Evolutionary conservation across 2,888 invertebrate genomes (phyloP), one percentile per base, ranked within the genome.

Genomic region (Hydropsyche betteni): DNA sequence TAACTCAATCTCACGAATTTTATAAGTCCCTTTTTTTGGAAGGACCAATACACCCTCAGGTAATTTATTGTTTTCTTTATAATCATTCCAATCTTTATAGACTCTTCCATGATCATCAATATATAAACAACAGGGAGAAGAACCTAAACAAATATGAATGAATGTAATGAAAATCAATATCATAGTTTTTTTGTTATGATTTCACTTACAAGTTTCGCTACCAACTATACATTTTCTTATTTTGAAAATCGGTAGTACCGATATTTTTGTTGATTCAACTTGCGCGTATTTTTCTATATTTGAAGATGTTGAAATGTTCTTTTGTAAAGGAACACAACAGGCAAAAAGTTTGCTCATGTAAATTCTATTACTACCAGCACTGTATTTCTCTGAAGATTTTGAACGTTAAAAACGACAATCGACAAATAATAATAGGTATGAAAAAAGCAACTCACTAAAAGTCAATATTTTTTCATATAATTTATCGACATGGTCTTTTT

Each of bases 21-120:
- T 81, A 77, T 88, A 88, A 80, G 85, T 85, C 61, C 90, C 90
- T 82, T 87, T 83, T 80, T 86, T 83, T 2, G 90, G 90, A 36
- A 88, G 85, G 80, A 88, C 84, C 76, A 89, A 85, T 16, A 87
- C 86, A 83, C 89, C 88, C 82, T 88, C 84, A 2, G 87, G 85
- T 34, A 88, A 82, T 68, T 88, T 89, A 81, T 90, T 90, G 64
- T 86, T 82, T 12, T 81, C 81, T 74, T 89, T 81, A 82, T 88
- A 90, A 0, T 86, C 84, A 12, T 84, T 80, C 90, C 90, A 90
- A 70, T 83, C 83, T 7, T 86, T 82, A 78, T 90, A 90, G 0
- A 88, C 87, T 76, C 90, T 84, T n/a, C 86, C 86, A 80, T 85
- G 83, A 80, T 87, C 83, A 82, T 88, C 85, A 79, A 87, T 80